Evolutionary conservation across 1,140 invertebrate species (phyloP), one percentile per base, ranked within the genome.

Genomic region (Leptestheria dahalacensis): DNA sequence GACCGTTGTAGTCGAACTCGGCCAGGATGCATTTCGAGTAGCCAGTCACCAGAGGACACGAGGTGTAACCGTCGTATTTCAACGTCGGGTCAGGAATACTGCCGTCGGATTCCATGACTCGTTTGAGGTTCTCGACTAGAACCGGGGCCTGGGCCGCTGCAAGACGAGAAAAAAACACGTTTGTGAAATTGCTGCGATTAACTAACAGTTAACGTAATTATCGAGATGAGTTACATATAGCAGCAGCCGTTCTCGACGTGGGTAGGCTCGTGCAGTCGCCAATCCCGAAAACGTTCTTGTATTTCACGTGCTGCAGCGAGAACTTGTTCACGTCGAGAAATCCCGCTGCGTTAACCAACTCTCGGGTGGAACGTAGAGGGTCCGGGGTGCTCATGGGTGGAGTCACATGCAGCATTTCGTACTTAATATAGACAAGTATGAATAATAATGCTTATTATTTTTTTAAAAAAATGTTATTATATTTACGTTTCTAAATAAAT

Each of bases 231-330:
- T n/a, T n/a, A n/a, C n/a, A n/a, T n/a, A n/a, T n/a, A 58, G 95
- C 91, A 26, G 95, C 94, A 50, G 90, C 92, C 25, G 95, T 98
- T 75, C 97, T 98, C 3, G 91, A 90, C 65, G 94, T 98, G 0
- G 95, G 93, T 9, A 88, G 77, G 68, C 79, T 86, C 0, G 83
- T 84, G 67, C 92, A 97, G 69, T 99, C 96, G 0, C 96, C 96
- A 48, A 98, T 77, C 3, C 86, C 91, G 75, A 91, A 99, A 26
- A 99, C 78, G 73, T 98, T 98, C 2, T 73, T 66, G 73, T 84
- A 97, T 52, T 73, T 80, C 0, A 69, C 73, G 69, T 95, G 91
- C 65, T 87, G 89, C 21, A 98, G 69, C 1, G 90, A 93, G 61
- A 78, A 69, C 66, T 85, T 81, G 71, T 91, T 74, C 0, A 97